A percentile compares a stretch with the other conserved stretches of the same genome.
These are phyloP conservation scores for Leucopsar rothschildi DNA, from an alignment of 2,113 vertebrate species.

Conservation along the genomic window DNA sequence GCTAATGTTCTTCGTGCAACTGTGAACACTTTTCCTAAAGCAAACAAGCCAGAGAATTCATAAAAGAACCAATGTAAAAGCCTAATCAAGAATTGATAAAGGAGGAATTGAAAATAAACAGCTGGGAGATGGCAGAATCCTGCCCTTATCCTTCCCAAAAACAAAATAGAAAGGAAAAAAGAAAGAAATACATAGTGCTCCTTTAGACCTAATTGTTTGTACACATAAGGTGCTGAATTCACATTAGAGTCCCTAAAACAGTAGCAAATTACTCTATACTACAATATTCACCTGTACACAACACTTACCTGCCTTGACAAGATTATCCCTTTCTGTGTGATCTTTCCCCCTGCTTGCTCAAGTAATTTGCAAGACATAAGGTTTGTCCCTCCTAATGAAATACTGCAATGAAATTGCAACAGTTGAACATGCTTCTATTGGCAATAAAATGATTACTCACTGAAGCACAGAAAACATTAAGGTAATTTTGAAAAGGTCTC, in stretches of 20 bases:
- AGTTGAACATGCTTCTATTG: conserved; percentile 37
- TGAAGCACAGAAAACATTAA: not conserved
- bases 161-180: no score
- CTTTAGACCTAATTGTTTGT: not conserved
- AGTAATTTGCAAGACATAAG: conserved; percentile 17
- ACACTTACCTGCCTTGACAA: conserved; percentile 2
- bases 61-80: conserved; percentile 3
- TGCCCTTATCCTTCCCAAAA: not conserved
- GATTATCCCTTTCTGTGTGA: not conserved
- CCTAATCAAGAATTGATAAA: conserved; percentile 36
- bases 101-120: not conserved
- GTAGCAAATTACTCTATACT: not conserved
- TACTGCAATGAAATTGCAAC: conserved; percentile 26
- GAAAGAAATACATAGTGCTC: not conserved
- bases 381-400: conserved; percentile 18
- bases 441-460: conserved; percentile 19
- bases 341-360: conserved; percentile 12
- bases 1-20: conserved; percentile 37
- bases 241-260: not conserved
- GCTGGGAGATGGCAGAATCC: not conserved
- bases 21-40: conserved; percentile 45
- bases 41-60: conserved; percentile 30
- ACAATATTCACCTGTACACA: not conserved
- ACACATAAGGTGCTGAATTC: not conserved
- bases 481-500: not conserved